These are phyloP conservation scores for Diceros bicornis DNA, from an alignment of 2,797 vertebrate species.

Conservation along the genomic window DNA sequence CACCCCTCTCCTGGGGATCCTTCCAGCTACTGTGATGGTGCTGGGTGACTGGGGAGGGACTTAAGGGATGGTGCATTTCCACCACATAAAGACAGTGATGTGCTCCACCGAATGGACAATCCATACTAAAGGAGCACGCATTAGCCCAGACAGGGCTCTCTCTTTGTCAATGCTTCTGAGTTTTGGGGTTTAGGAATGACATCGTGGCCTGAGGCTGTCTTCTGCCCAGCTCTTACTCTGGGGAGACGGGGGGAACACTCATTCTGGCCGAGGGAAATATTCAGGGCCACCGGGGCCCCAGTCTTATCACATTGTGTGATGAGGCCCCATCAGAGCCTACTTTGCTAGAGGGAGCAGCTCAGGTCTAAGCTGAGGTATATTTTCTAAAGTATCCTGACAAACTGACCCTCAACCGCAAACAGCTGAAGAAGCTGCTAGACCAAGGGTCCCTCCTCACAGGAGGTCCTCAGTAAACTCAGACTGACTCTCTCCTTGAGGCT, in stretches of 20 bases:
- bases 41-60: neutral
- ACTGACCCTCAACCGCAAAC: neutral
- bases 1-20: neutral
- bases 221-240: slow-evolving; percentile 9
- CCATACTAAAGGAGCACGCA: neutral
- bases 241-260: neutral
- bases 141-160: neutral
- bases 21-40: neutral
- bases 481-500: neutral
- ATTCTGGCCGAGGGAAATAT: neutral
- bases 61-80: neutral
- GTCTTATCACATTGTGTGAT: neutral
- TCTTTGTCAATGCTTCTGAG: neutral
- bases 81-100: neutral
- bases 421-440: neutral
- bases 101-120: neutral
- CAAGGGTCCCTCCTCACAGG: neutral
- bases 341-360: slow-evolving; percentile 46
- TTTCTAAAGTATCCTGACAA: slow-evolving; percentile 21
- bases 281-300: neutral
- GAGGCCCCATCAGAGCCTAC: neutral
- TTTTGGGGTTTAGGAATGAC: neutral
- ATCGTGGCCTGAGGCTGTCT: neutral
- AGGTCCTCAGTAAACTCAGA: neutral
- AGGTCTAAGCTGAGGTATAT: slow-evolving; percentile 81